A percentile compares a stretch with the other conserved stretches of the same genome.
Conservation (phyloP, 2,888 invertebrate genomes). For the Tetropium fuscum region DNA sequence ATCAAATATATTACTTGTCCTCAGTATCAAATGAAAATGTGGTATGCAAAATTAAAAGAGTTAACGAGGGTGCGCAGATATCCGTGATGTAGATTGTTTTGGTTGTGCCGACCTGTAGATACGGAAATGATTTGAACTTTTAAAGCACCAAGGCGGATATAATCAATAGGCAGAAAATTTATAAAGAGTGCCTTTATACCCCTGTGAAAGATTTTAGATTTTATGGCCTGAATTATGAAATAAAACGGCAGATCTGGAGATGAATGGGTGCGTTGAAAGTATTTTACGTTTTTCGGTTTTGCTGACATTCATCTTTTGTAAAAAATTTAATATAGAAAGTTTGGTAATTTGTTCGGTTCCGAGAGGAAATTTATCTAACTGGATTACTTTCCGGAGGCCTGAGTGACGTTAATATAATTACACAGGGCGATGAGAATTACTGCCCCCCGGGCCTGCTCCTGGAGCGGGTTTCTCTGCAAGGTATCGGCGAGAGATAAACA, state of each 20-base stretch:
- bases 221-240: constrained; percentile 37
- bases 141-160: constrained; percentile 40
- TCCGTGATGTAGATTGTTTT: constrained; percentile 11
- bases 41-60: too few relatives aligned
- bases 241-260: constrained; percentile 32
- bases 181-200: constrained; percentile 37
- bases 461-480: too few relatives aligned
- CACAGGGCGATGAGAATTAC: constrained; percentile 25
- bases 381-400: constrained; percentile 23
- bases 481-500: too few relatives aligned
- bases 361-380: constrained; percentile 30
- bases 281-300: constrained; percentile 29
- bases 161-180: constrained; percentile 41
- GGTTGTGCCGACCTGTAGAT: constrained; percentile 22
- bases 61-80: too few relatives aligned
- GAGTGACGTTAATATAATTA: constrained; percentile 30
- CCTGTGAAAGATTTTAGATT: constrained; percentile 34
- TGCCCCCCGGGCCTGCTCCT: too few relatives aligned
- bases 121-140: constrained; percentile 31
- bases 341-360: constrained; percentile 29
- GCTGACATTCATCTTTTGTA: constrained; percentile 30
- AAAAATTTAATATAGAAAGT: constrained; percentile 30
- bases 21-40: too few relatives aligned
- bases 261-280: constrained; percentile 37
- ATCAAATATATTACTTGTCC: too few relatives aligned